Evolutionary conservation across 2,113 vertebrate species (phyloP).

Genomic region (Triplophysa siluroides): DNA sequence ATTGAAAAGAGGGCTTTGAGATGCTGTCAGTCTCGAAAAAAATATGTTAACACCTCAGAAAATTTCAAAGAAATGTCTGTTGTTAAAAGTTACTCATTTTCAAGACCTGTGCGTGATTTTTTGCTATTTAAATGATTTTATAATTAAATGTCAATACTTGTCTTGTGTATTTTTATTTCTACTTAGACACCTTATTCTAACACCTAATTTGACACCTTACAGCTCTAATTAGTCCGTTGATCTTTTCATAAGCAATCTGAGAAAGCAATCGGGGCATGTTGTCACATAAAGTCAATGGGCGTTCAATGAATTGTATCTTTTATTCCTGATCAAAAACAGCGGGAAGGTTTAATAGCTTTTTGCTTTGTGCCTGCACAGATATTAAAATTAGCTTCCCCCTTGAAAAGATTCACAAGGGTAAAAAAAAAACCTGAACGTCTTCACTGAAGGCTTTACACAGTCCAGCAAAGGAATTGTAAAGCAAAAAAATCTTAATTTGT

Average conservation of each 20-base stretch:
- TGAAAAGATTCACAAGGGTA: neutral
- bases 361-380: neutral
- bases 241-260: neutral
- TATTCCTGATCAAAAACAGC: neutral
- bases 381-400: neutral
- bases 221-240: neutral
- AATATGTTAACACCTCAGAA: too few relatives aligned
- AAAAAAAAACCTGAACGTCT: neutral
- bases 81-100: too few relatives aligned
- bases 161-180: too few relatives aligned
- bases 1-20: too few relatives aligned
- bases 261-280: neutral
- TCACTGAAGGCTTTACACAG: neutral
- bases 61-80: too few relatives aligned
- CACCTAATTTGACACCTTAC: neutral
- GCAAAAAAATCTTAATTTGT: neutral
- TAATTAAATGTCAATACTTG: too few relatives aligned
- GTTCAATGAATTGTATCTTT: neutral
- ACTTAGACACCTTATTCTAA: too few relatives aligned
- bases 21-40: too few relatives aligned
- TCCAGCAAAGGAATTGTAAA: neutral
- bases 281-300: neutral
- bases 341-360: neutral
- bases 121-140: too few relatives aligned
- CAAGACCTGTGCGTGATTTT: too few relatives aligned